Evolutionary conservation across 2,797 vertebrate genomes (phyloP).

Genomic region (Muscicapa striata): DNA sequence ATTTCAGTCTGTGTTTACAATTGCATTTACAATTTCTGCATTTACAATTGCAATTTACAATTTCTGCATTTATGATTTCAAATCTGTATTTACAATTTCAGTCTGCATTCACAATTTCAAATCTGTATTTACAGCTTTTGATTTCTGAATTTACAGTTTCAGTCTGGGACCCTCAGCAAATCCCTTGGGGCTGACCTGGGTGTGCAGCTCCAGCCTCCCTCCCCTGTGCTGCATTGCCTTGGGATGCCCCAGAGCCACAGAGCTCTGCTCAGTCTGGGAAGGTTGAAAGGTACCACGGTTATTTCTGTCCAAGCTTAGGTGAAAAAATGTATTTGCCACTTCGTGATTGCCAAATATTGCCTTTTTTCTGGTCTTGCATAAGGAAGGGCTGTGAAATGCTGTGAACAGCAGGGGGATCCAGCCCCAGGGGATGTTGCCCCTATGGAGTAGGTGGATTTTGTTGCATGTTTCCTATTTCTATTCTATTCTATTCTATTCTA

Average conservation of each 20-base stretch:
- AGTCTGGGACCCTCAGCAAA: not conserved
- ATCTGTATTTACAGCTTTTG: not conserved
- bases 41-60: too few species aligned
- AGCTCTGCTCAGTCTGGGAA: not conserved
- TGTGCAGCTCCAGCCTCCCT: not conserved
- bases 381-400: accelerated
- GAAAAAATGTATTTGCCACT: not conserved
- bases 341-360: not conserved
- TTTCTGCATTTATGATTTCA: not conserved
- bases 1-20: not conserved
- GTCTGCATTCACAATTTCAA: too few species aligned
- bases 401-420: not conserved
- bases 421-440: not conserved
- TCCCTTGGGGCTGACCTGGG: not conserved
- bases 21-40: too few species aligned
- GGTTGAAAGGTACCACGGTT: not conserved
- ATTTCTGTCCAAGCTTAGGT: not conserved
- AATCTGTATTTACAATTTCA: not conserved
- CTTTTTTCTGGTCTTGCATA: not conserved
- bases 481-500: too few species aligned
- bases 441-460: not conserved
- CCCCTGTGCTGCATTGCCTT: not conserved
- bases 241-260: not conserved
- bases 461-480: accelerated
- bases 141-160: not conserved